Base-by-base conservation (phyloP, 1,140 invertebrate species). In the Linepithema humile region DNA sequence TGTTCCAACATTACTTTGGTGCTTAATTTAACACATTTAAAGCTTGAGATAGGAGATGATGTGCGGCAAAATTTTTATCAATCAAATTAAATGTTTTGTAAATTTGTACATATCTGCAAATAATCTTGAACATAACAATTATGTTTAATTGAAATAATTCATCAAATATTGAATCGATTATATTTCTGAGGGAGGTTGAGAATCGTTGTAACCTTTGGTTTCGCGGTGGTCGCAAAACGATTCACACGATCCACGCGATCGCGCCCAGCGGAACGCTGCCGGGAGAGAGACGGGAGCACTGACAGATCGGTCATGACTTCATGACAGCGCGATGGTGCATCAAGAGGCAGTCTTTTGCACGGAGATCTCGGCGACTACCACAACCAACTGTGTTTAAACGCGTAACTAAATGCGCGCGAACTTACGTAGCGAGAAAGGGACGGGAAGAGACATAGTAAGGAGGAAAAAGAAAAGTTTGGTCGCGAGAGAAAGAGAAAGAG, bases 231-330 rank as follows among this genome's bases (percentile, higher is more conserved):
- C 64, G 62, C 69, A 43, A 80, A 80, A 80, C 75, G 64, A 80
- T 48, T 67, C 64, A 15, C 64, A 67, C 43, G 64, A 64, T 77
- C 45, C 40, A 67, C 43, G 74, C 43, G 29, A 80, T 70, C 64
- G 75, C 48, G 48, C 23, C 35, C 26, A 69, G 29, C 64, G 35
- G 15, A 67, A 62, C 60, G 74, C 45, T 67, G 9, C 74, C 75
- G 32, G 12, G 23, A 43, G 32, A 75, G 29, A 75, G 75, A 70
- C 35, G 35, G 64, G 38, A 40, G 48, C 75, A 80, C 75, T 80
- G 75, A 80, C 75, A 80, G 75, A 80, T 80, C 64, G 75, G 75
- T 80, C 75, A 69, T 80, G 75, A 80, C 75, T 80, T 80, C 75
- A 80, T 70, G 75, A 80, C 64, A 80, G 75, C 75, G 48, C 62